Conservation (phyloP, 2,797 vertebrate species). For the Myotis pilosus region DNA sequence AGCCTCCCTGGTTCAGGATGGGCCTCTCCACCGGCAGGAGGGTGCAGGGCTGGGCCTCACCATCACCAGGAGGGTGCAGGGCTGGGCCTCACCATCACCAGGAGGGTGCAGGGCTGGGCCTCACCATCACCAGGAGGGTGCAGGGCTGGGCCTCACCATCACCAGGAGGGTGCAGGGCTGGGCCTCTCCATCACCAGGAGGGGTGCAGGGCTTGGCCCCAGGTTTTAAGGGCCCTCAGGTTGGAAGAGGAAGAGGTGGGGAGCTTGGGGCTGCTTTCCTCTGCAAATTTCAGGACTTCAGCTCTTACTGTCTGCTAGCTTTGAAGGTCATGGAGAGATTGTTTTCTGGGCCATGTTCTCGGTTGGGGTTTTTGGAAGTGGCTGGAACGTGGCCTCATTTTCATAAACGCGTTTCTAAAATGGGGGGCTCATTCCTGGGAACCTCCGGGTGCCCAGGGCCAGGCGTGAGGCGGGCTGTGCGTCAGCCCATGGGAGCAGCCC, state of each 20-base stretch:
- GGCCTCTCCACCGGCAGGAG: neutral
- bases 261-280: accelerated
- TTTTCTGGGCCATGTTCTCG: neutral
- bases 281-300: neutral
- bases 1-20: neutral
- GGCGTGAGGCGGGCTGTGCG: accelerated
- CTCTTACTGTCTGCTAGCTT: neutral
- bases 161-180: too few relatives aligned
- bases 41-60: too few relatives aligned
- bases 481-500: accelerated
- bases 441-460: neutral
- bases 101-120: too few relatives aligned
- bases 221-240: neutral
- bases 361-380: neutral
- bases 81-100: too few relatives aligned
- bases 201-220: too few relatives aligned
- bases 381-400: neutral
- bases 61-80: too few relatives aligned
- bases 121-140: too few relatives aligned
- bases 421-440: neutral
- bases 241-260: neutral
- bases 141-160: too few relatives aligned
- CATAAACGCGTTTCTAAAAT: accelerated
- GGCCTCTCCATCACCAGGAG: too few relatives aligned
- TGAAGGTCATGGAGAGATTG: neutral